Conservation (phyloP, 2,888 invertebrate genomes). For the Drosophila putrida region DNA sequence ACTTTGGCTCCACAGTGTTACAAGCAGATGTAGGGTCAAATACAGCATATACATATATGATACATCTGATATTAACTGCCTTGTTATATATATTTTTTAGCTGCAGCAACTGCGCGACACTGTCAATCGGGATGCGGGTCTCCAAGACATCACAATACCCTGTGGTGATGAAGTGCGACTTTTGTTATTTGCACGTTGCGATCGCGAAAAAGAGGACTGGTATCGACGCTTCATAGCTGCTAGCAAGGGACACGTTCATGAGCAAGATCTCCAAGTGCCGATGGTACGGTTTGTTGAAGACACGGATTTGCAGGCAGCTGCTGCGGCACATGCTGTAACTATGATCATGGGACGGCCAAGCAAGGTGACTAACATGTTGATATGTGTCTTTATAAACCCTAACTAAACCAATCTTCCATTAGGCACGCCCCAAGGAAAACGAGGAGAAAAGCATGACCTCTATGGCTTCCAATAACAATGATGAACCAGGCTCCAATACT, state of each 20-base stretch:
- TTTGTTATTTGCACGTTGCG: conserved; percentile 83
- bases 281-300: conserved; percentile 81
- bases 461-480: conserved; percentile 16
- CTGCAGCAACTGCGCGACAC: conserved; percentile 79
- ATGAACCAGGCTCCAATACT: conserved; percentile 45
- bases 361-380: conserved; percentile 29
- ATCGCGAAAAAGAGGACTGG: conserved; percentile 85
- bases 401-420: neutral
- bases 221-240: conserved; percentile 84
- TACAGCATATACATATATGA: neutral
- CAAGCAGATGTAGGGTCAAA: conserved; percentile 78
- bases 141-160: conserved; percentile 78
- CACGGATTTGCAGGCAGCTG: conserved; percentile 79
- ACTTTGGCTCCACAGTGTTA: conserved; percentile 82
- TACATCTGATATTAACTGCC: neutral
- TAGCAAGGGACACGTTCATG: conserved; percentile 81
- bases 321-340: conserved; percentile 76
- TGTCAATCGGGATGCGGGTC: conserved; percentile 70
- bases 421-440: conserved; percentile 28
- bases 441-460: conserved; percentile 45
- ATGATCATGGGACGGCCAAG: conserved; percentile 51
- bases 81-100: conserved; percentile 47
- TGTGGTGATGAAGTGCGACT: conserved; percentile 84
- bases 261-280: conserved; percentile 82
- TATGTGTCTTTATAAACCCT: too few species aligned